These are phyloP conservation scores for Lophura nycthemera DNA, from an alignment of 2,113 vertebrate genomes.

Conservation along the genomic window DNA sequence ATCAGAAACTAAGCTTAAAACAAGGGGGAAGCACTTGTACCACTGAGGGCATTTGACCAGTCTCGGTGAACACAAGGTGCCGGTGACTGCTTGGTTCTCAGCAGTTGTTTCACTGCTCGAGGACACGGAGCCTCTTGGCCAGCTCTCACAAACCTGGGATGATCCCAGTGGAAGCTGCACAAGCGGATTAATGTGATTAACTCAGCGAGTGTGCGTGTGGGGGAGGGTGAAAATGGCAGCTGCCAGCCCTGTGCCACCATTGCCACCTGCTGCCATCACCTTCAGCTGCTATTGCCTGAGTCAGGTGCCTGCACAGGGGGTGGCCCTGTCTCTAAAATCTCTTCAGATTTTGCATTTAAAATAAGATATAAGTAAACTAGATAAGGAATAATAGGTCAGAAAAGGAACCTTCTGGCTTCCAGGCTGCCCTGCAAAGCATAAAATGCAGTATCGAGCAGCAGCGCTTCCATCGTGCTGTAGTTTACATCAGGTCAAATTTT, in stretches of 20 bases:
- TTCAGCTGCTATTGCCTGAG: not conserved
- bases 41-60: accelerated
- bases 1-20: not conserved
- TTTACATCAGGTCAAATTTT: not conserved
- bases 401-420: not conserved
- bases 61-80: not conserved
- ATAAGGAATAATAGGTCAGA: not conserved
- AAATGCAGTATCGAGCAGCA: not conserved
- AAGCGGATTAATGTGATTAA: not conserved
- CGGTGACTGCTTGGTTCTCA: not conserved
- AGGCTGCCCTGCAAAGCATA: not conserved
- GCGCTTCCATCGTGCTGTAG: not conserved
- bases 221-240: accelerated
- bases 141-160: accelerated
- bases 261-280: accelerated
- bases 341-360: not conserved
- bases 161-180: accelerated
- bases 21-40: accelerated
- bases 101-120: not conserved
- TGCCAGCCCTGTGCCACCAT: accelerated
- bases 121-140: too few relatives aligned
- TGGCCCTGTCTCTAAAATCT: not conserved
- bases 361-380: not conserved
- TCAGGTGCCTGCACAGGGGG: too few relatives aligned
- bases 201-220: accelerated